Conservation (phyloP, 2,797 vertebrate genomes). For the Vireo griseus region DNA sequence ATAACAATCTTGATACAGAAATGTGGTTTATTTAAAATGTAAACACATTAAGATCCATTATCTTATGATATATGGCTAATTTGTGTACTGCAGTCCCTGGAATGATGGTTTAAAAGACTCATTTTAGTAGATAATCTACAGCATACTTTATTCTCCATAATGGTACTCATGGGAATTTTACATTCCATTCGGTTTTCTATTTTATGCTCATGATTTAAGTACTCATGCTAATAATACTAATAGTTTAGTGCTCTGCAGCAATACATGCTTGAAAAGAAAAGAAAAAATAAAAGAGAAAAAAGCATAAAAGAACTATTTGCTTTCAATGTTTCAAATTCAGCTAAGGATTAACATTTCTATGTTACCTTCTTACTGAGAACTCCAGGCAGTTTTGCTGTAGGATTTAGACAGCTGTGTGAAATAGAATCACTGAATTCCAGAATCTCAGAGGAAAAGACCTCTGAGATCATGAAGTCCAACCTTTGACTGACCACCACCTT, state of each 20-base stretch:
- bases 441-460: background rate
- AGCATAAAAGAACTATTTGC: background rate
- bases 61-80: slow-evolving; percentile 46
- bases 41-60: slow-evolving; percentile 64
- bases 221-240: slow-evolving; percentile 18
- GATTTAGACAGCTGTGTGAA: background rate
- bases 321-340: background rate
- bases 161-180: slow-evolving; percentile 55
- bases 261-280: background rate
- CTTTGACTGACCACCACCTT: background rate
- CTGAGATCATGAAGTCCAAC: background rate
- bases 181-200: slow-evolving; percentile 54
- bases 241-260: background rate
- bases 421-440: background rate
- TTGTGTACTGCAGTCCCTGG: slow-evolving; percentile 1
- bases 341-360: background rate
- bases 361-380: background rate
- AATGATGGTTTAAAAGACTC: slow-evolving; percentile 26
- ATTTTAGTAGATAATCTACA: slow-evolving; percentile 54
- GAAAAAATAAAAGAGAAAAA: background rate
- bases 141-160: slow-evolving; percentile 35
- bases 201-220: slow-evolving; percentile 54
- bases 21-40: slow-evolving; percentile 56
- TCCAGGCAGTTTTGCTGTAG: background rate
- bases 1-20: slow-evolving; percentile 37